Base-by-base conservation (phyloP, 2,888 invertebrate genomes). In the Phrixothrix hirtus region DNA sequence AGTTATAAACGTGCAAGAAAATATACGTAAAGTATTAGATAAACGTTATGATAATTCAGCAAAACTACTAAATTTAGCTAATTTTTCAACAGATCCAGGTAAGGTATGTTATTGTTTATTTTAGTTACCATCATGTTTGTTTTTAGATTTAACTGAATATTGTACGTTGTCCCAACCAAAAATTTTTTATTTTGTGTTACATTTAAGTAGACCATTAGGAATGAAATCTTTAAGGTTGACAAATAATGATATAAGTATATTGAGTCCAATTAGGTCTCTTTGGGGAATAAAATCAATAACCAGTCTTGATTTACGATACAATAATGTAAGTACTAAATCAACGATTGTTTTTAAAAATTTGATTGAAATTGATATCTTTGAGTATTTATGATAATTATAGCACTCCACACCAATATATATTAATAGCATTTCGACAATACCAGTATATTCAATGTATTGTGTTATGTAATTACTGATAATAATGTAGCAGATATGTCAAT, bases 141-240 rank as follows among this genome's bases (percentile, higher is more conserved):
- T 32, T 10, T 3, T 43, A 69, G 74, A 68, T 46, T 58, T 74
- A 38, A 51, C 57, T 4, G 72, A 74, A 66, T 79, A 55, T 57
- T 79, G 77, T 54, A 76, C 79, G 0, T 55, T 81, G 14, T 76
- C 77, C 0, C 79, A 80, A 46, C 70, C 72, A n/a, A 77, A 75
- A 62, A 76, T 77, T 12, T 72, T 79, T 55, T 72, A 69, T 46
- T 78, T 78, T 57, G 75, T 79, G 13, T 60, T 81, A 10, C 72
- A 73, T 55, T 57, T 74, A 39, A 55, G 65, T 64, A 45, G 66
- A 64, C 63, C 60, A 44, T 56, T 68, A 5, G 52, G 60, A 10
- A 64, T 71, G 13, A 66, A 67, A 45, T 52, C 51, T 13, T 58
- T 74, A 27, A 67, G 69, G 49, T 57, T 76, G 46, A 56, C 60